These are phyloP conservation scores for Paracanthobrama guichenoti DNA, from an alignment of 2,113 vertebrate genomes.

Conservation along the genomic window DNA sequence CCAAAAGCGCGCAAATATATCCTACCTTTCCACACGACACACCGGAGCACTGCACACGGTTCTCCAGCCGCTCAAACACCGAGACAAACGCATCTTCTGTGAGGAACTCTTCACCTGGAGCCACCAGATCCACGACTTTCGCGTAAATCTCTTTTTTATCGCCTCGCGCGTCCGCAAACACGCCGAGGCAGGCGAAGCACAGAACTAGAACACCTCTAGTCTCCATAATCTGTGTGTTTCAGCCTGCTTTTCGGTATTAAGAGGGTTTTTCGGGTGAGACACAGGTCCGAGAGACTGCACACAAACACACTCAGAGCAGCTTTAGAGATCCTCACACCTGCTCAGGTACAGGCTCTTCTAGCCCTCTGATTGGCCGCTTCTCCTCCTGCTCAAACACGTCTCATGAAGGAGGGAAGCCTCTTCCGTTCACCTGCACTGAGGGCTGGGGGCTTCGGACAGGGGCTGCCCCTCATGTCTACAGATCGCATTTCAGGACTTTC, in stretches of 20 bases:
- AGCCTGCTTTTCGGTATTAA: background rate
- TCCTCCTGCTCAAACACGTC: slow-evolving; percentile 43
- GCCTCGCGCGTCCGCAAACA: slow-evolving; percentile 38
- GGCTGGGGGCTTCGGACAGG: slow-evolving; percentile 28
- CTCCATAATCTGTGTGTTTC: slow-evolving; percentile 16
- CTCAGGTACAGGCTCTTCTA: slow-evolving; percentile 54
- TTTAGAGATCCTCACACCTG: slow-evolving; percentile 39
- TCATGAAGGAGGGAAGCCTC: slow-evolving; percentile 46
- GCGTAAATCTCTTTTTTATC: slow-evolving; percentile 57
- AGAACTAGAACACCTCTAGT: background rate
- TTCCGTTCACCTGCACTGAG: slow-evolving; percentile 29
- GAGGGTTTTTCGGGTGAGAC: background rate
- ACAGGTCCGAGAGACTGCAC: background rate
- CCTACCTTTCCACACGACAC: slow-evolving; percentile 81
- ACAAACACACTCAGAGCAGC: background rate
- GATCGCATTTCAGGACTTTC: background rate
- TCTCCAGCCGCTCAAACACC: slow-evolving; percentile 73
- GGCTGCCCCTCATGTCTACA: background rate
- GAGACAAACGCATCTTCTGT: slow-evolving; percentile 60
- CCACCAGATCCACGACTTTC: slow-evolving; percentile 61
- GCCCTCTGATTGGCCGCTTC: slow-evolving; percentile 60
- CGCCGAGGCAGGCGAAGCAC: slow-evolving; percentile 11
- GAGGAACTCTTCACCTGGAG: slow-evolving; percentile 66
- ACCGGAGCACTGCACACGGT: slow-evolving; percentile 77
- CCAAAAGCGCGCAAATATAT: slow-evolving; percentile 60